Conservation (phyloP, 2,113 vertebrate species). For the Ardeotis arabs region DNA sequence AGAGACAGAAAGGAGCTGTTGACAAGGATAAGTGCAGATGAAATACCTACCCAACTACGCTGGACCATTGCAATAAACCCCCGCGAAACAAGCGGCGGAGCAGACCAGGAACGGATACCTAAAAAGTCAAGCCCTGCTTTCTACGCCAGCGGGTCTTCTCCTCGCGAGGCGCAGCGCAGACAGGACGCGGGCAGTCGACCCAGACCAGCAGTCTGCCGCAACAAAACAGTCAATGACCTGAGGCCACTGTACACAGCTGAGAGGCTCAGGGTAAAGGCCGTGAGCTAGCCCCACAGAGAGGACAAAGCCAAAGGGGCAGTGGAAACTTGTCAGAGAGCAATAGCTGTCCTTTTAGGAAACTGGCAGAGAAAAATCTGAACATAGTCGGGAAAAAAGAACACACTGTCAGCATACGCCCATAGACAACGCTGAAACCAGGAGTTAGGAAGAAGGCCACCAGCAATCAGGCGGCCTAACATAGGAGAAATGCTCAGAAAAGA, state of each 20-base stretch:
- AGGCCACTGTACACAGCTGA: not conserved
- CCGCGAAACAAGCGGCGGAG: not conserved
- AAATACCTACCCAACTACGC: not conserved
- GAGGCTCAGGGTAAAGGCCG: not conserved
- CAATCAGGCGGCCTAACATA: not conserved
- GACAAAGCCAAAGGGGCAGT: not conserved
- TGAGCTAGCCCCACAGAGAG: accelerated
- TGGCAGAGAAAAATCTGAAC: not conserved
- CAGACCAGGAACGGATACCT: not conserved
- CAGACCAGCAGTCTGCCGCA: not conserved
- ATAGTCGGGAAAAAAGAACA: not conserved
- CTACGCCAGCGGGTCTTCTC: accelerated
- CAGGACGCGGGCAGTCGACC: not conserved
- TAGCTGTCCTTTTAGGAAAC: accelerated
- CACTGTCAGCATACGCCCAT: accelerated
- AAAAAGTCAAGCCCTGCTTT: not conserved
- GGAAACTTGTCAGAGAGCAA: not conserved
- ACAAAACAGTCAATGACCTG: not conserved
- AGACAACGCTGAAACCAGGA: not conserved
- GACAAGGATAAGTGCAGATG: not conserved
- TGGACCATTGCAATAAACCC: not conserved
- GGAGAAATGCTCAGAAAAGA: not conserved
- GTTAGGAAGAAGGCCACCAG: not conserved
- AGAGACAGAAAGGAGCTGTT: not conserved
- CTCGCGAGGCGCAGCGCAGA: not conserved